Percentiles rank a stretch among this genome's conserved stretches.
Conservation (phyloP, 2,888 invertebrate genomes). For the Thumatha senex region DNA sequence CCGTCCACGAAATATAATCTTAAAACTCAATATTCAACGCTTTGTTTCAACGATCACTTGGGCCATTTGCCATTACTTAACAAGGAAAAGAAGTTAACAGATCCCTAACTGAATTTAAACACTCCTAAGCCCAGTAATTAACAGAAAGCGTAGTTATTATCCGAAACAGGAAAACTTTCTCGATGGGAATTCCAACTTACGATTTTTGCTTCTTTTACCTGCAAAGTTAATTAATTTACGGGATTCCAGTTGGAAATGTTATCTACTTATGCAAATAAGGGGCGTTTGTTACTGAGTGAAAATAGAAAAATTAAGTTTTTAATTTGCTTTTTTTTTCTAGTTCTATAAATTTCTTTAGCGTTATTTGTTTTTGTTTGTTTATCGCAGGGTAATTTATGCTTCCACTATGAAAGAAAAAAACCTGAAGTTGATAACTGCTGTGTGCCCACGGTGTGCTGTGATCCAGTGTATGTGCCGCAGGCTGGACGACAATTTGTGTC, state of each 20-base stretch:
- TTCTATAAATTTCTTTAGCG: constrained; percentile 1
- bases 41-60: constrained; percentile 25
- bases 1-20: constrained; percentile 12
- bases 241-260: constrained; percentile 59
- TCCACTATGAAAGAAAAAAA: constrained; percentile 59
- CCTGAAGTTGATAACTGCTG: constrained; percentile 15
- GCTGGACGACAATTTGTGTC: constrained; percentile 34
- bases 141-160: constrained; percentile 64
- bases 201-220: constrained; percentile 65
- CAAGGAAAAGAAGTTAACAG: constrained; percentile 29
- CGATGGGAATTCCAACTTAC: constrained; percentile 56
- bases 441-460: constrained; percentile 9
- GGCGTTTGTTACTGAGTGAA: constrained; percentile 39
- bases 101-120: constrained; percentile 49
- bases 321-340: too few relatives aligned
- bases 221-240: constrained; percentile 73
- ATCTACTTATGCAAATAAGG: constrained; percentile 69
- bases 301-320: constrained; percentile 28
- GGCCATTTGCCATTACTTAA: constrained; percentile 25
- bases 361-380: constrained; percentile 32
- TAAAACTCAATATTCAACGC: constrained; percentile 28
- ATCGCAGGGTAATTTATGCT: constrained; percentile 67
- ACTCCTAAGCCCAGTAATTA: constrained; percentile 61
- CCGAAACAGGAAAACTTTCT: constrained; percentile 62
- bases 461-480: neutral